Evolutionary conservation across 2,888 invertebrate species (phyloP), one percentile per base, ranked within the genome.

Genomic region (Rhagonycha lutea): DNA sequence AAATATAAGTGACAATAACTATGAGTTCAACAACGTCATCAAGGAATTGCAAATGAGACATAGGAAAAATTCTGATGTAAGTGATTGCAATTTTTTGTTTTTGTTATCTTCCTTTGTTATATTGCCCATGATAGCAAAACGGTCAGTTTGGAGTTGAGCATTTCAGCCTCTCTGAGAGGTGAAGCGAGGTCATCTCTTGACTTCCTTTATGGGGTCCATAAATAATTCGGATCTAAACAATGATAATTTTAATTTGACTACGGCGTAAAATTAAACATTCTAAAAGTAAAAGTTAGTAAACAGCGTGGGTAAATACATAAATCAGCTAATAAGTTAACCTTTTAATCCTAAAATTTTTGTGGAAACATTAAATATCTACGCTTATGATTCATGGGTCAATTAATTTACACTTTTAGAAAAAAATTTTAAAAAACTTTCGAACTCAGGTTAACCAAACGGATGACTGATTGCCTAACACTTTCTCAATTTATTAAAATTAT

Each of bases 11-110:
- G 65, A 70, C 9, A 61, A 62, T 24, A 29, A 23, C 8, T 32
- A 28, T 9, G 72, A 72, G 11, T 75, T 63, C 28, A 24, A 75
- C 24, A 68, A 47, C 10, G 72, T 75, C 8, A 11, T 75, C 7
- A 14, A 26, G 23, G 75, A 75, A 18, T 11, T 75, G 9, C 29
- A 24, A 29, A 12, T 5, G n/a, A 75, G 28, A 29, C 71, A 72
- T 2, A 14, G 32, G 32, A 67, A 61, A 29, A 18, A 32, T 18
- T 70, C 74, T 0, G 29, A 26, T 32, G 73, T 73, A 28, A 73
- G 73, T 73, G 9, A 14, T 24, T 24, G 18, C 24, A n/a, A 23
- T 1, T 14, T 63, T 11, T 47, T 47, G 47, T 47, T 47, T 32
- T 11, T 5, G 0, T 47, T 47, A 47, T 47, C n/a, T 47, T n/a